Base-by-base conservation (phyloP, 2,113 vertebrate species). In the Rhinolophus ferrumequinum region DNA sequence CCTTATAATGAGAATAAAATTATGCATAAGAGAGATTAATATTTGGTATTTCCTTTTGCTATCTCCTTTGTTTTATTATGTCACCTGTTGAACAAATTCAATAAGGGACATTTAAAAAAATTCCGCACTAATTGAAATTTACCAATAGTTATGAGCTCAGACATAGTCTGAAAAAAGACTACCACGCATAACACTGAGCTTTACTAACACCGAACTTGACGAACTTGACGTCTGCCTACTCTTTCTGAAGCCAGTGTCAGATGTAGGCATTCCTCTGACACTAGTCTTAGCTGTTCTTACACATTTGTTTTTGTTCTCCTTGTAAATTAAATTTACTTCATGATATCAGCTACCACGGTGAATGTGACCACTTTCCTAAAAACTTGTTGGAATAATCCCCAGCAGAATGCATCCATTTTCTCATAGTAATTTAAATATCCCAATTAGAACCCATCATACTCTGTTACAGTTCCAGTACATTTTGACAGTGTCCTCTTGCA, bases 61-160 rank as follows among this genome's bases (percentile, higher is more conserved):
- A 77, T 47, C 19, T 70, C 35, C 41, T 79, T 94, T 97, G 88
- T 94, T 97, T 95, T 58, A 94, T 89, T 97, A 91, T 94, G 79
- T 91, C 28, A 95, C 24, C n/a, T 91, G 73, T 26, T 95, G 54
- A 72, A 72, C 44, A 91, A 41, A 96, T 96, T 96, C 56, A 81
- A 67, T 28, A 96, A 62, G 56, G 54, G 28, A 72, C 24, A 67
- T 81, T 84, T 64, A 3, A 38, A 81, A 35, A 3, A 18, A 44
- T 80, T 80, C 3, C 41, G 33, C 16, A 38, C 50, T 16, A 75
- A 41, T 93, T 85, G 89, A 89, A 83, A 93, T 79, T 60, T 73
- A 95, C 67, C 35, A 85, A 28, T 54, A 69, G 35, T 81, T 96
- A 62, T 67, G 50, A 95, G 64, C 12, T 93, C 56, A 95, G 41